Conservation (phyloP, 2,888 invertebrate genomes). For the Epicampocera succincta region DNA sequence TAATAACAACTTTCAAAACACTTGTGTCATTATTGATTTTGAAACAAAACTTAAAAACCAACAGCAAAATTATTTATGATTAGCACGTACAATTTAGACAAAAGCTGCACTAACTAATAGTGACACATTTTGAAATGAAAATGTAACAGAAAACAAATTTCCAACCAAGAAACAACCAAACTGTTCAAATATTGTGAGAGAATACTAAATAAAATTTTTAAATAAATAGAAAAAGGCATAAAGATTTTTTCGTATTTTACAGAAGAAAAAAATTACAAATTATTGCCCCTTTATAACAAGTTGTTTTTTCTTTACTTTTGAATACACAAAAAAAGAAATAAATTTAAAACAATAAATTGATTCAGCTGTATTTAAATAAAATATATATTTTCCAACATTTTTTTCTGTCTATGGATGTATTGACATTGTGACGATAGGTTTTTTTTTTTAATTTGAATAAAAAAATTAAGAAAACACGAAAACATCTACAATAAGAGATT, state of each 20-base stretch:
- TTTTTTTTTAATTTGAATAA: slow-evolving; percentile 7
- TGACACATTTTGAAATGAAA: slow-evolving; percentile 56
- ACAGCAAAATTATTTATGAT: slow-evolving; percentile 61
- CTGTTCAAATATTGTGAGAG: slow-evolving; percentile 62
- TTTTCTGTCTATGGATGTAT: slow-evolving; percentile 6
- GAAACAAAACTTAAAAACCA: slow-evolving; percentile 33
- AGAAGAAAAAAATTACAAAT: slow-evolving; percentile 19
- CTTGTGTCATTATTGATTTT: slow-evolving; percentile 66
- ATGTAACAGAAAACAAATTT: slow-evolving; percentile 52
- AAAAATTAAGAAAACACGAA: not conserved
- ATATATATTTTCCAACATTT: slow-evolving; percentile 16
- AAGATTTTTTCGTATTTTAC: slow-evolving; percentile 49
- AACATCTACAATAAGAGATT: slow-evolving; percentile 47
- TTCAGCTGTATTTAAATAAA: slow-evolving; percentile 64
- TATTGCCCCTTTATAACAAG: slow-evolving; percentile 34
- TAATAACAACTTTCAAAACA: slow-evolving; percentile 48
- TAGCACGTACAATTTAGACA: slow-evolving; percentile 66
- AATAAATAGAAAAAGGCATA: slow-evolving; percentile 55
- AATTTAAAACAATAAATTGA: slow-evolving; percentile 50
- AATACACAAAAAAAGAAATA: slow-evolving; percentile 17
- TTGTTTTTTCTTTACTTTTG: slow-evolving; percentile 24
- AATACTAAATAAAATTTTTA: slow-evolving; percentile 35
- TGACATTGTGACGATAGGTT: slow-evolving; percentile 4
- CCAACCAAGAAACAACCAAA: slow-evolving; percentile 51
- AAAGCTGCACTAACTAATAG: slow-evolving; percentile 57